These are phyloP conservation scores for Bos indicus DNA, from an alignment of 2,113 vertebrate genomes.

Conservation along the genomic window DNA sequence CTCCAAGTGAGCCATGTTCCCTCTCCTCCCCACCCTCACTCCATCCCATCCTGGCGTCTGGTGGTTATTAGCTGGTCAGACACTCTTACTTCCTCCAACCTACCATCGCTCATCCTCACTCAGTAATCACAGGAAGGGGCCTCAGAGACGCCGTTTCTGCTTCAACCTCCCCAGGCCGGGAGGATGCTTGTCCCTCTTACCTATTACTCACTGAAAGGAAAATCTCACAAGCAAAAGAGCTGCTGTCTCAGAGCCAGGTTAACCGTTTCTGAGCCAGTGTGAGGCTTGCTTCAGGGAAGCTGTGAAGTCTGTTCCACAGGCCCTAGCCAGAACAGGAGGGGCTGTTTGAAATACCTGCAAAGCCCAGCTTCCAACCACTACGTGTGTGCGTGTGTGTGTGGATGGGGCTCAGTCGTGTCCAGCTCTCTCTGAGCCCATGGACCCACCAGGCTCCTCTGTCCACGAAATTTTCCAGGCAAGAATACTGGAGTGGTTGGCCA, in stretches of 20 bases:
- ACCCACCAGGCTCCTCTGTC: neutral
- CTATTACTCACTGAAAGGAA: conserved; percentile 74
- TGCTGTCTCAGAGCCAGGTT: conserved; percentile 20
- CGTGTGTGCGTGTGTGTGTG: neutral
- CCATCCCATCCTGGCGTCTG: neutral
- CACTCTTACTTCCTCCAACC: conserved; percentile 77
- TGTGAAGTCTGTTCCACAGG: neutral
- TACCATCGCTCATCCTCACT: conserved; percentile 63
- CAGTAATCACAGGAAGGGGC: conserved; percentile 68
- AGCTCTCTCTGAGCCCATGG: neutral
- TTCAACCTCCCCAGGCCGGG: conserved; percentile 54
- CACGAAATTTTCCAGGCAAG: neutral
- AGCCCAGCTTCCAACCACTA: neutral
- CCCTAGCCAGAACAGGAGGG: neutral
- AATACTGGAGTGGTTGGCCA: neutral
- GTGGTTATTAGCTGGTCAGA: conserved; percentile 74
- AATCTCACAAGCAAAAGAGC: conserved; percentile 51
- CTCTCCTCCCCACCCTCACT: neutral
- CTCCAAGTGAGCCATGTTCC: neutral
- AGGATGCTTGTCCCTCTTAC: conserved; percentile 57
- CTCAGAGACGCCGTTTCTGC: conserved; percentile 46
- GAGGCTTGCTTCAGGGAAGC: neutral
- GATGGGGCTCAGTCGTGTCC: neutral
- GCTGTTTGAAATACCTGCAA: neutral
- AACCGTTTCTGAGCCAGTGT: conserved; percentile 54